Evolutionary conservation across 2,797 vertebrate species (phyloP).

Genomic region (Mus spretus): DNA sequence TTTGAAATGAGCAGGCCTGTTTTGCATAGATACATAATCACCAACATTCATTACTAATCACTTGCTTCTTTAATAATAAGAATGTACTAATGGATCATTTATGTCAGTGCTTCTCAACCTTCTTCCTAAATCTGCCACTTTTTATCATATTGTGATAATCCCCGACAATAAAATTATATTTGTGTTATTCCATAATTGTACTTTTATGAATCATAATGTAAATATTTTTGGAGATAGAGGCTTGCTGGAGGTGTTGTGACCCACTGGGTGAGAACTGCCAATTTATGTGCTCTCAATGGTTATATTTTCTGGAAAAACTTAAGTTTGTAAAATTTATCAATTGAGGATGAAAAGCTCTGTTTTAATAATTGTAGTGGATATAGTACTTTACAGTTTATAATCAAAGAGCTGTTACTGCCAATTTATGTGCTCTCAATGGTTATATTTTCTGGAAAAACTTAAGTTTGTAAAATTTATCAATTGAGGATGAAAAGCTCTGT

Average conservation of each 20-base stretch:
- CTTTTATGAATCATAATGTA: background rate
- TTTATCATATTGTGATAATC: background rate
- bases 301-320: slow-evolving; percentile 3
- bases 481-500: background rate
- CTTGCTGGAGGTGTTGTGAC: background rate
- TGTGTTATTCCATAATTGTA: background rate
- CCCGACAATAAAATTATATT: background rate
- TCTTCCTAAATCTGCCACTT: background rate
- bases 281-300: background rate
- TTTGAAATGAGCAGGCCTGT: background rate
- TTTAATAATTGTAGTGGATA: background rate
- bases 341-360: background rate
- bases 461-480: background rate
- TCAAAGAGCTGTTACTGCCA: background rate
- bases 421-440: background rate
- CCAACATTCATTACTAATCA: slow-evolving; percentile 4
- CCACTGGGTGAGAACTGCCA: background rate
- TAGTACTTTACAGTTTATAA: slow-evolving; percentile 1
- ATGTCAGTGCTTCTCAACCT: background rate
- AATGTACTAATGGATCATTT: background rate
- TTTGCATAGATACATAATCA: slow-evolving; percentile 23
- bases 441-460: slow-evolving; percentile 3
- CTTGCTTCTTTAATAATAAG: background rate
- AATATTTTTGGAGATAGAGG: background rate
- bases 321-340: background rate